Evolutionary conservation across 2,797 vertebrate species (phyloP).

Genomic region (Hydrocynus forskahlii): DNA sequence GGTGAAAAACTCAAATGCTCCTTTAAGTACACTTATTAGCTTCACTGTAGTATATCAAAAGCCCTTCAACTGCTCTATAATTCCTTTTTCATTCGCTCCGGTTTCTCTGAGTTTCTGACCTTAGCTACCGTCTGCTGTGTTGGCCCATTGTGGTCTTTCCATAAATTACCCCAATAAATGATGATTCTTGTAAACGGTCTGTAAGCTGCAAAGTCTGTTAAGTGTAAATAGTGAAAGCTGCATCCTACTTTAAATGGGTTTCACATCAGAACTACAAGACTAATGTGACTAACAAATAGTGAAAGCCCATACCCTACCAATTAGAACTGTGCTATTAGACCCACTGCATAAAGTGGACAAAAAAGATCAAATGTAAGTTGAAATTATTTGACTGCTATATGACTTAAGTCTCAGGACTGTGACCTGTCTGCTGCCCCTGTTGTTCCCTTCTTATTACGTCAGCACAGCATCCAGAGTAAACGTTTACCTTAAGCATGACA

Average conservation of each 20-base stretch:
- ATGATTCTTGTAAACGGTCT: too few species aligned
- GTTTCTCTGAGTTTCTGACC: conserved; percentile 1
- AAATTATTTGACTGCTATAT: background rate
- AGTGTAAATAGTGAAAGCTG: too few species aligned
- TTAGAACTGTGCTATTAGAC: background rate
- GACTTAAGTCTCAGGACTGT: background rate
- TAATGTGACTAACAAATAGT: background rate
- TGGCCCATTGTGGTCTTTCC: background rate
- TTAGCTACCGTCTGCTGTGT: background rate
- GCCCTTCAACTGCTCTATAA: conserved; percentile 23
- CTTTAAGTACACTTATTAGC: conserved; percentile 69
- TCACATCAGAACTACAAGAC: background rate
- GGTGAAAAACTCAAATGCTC: conserved; percentile 63
- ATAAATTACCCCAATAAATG: background rate
- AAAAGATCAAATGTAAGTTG: too few species aligned
- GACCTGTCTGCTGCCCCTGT: background rate
- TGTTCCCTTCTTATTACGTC: conserved; percentile 26
- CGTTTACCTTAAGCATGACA: conserved; percentile 50
- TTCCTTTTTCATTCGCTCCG: background rate
- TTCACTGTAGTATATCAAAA: conserved; percentile 65
- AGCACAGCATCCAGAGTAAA: conserved; percentile 51
- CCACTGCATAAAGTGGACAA: too few species aligned
- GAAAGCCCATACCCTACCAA: background rate
- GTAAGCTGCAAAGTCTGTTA: too few species aligned
- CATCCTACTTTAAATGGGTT: too few species aligned